phyloP scores from a whole-genome alignment of 1,140 invertebrate species.

The Caerostris extrusa region DNA sequence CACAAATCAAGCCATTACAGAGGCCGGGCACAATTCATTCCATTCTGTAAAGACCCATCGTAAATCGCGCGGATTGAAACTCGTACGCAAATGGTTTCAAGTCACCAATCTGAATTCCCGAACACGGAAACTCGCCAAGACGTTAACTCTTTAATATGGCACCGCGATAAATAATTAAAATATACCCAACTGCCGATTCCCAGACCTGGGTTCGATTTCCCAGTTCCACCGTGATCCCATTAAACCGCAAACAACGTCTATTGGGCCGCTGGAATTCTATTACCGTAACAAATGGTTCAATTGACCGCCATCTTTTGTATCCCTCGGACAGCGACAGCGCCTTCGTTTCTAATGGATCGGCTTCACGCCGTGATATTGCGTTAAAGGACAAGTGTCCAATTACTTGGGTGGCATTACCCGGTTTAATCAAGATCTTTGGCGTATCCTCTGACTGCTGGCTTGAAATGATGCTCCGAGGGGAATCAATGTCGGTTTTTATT shows the following conservation, averaged over 20 bases:
- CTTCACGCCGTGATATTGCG: constrained; percentile 62
- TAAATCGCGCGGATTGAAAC: not conserved
- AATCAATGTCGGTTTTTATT: not conserved
- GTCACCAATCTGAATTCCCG: constrained; percentile 24
- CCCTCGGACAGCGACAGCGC: not conserved
- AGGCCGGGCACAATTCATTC: not conserved
- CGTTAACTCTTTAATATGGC: constrained; percentile 33
- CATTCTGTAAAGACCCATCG: not conserved
- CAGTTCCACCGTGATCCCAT: constrained; percentile 4
- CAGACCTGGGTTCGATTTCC: not conserved
- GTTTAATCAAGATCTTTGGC: constrained; percentile 60
- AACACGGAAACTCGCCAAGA: constrained; percentile 13
- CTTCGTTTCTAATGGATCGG: constrained; percentile 64
- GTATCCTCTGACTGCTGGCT: not conserved
- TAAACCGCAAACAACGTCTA: constrained; percentile 63
- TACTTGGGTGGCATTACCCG: constrained; percentile 43
- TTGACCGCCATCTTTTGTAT: constrained; percentile 54
- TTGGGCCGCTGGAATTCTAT: constrained; percentile 67
- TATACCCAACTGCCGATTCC: not conserved
- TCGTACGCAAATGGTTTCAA: not conserved
- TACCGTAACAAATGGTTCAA: constrained; percentile 73
- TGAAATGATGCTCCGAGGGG: not conserved
- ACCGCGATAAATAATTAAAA: constrained; percentile 48
- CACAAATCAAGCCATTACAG: not conserved
- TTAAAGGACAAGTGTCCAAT: constrained; percentile 62